Conservation (phyloP, 2,888 invertebrate genomes). For the Dasysyrphus tricinctus region DNA sequence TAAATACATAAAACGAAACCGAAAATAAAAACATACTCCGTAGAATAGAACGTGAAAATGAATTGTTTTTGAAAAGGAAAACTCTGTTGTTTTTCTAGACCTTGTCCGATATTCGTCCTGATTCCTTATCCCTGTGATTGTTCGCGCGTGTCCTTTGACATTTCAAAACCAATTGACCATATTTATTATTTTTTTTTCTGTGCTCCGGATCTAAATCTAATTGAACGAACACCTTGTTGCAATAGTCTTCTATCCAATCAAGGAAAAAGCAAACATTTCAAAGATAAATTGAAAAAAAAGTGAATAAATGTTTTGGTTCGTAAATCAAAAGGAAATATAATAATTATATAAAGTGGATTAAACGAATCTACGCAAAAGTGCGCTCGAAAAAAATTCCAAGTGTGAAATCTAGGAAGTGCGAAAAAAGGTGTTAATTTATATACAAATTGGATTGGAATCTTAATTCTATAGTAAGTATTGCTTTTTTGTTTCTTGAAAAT, state of each 20-base stretch:
- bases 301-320: not conserved
- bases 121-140: constrained; percentile 17
- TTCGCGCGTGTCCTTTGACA: constrained; percentile 75
- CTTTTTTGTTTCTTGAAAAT: not conserved
- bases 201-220: constrained; percentile 27
- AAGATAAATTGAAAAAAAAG: constrained; percentile 12
- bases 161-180: constrained; percentile 70
- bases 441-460: constrained; percentile 48
- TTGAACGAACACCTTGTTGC: constrained; percentile 67
- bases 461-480: constrained; percentile 39
- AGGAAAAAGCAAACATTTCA: not conserved
- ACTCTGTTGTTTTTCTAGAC: constrained; percentile 40
- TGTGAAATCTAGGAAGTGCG: constrained; percentile 33
- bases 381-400: not conserved
- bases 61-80: constrained; percentile 69
- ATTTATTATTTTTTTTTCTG: not conserved
- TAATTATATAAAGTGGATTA: constrained; percentile 36
- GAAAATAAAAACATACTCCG: constrained; percentile 49
- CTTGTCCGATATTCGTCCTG: constrained; percentile 25
- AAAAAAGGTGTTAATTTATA: constrained; percentile 49
- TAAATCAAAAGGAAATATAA: not conserved
- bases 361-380: constrained; percentile 10
- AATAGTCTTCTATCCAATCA: not conserved
- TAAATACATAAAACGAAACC: constrained; percentile 32
- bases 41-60: constrained; percentile 53